Conservation (phyloP, 2,797 vertebrate genomes). For the Xyrichtys novacula region DNA sequence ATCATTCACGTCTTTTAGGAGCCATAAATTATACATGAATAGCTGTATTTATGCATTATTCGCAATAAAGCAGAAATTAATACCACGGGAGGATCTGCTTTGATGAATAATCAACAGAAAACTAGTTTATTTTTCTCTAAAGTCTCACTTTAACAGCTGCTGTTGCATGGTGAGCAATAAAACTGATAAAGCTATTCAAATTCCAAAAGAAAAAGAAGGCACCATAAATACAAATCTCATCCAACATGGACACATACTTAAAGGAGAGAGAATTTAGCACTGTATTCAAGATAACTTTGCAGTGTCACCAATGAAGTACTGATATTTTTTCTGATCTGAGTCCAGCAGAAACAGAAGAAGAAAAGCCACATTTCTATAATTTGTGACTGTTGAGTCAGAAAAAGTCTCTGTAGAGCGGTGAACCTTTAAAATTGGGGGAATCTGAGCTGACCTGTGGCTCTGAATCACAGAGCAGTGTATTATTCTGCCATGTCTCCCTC, state of each 20-base stretch:
- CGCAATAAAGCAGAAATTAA: slow-evolving; percentile 6
- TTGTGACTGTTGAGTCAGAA: neutral
- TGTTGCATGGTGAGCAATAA: neutral
- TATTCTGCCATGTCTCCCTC: neutral
- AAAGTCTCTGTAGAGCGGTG: slow-evolving; percentile 7
- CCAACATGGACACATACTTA: neutral
- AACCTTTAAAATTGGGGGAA: slow-evolving; percentile 15
- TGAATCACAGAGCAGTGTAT: neutral
- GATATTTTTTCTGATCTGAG: too few species aligned
- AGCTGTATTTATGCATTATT: slow-evolving; percentile 26
- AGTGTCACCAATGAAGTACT: too few species aligned
- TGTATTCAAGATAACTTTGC: too few species aligned
- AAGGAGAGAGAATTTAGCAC: too few species aligned
- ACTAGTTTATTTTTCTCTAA: neutral
- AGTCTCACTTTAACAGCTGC: neutral
- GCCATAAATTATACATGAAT: slow-evolving; percentile 59
- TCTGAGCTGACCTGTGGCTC: slow-evolving; percentile 12
- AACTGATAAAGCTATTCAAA: neutral
- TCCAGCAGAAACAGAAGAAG: neutral
- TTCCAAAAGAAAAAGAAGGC: too few species aligned
- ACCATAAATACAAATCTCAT: neutral
- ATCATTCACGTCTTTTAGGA: slow-evolving; percentile 56
- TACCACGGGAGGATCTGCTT: neutral
- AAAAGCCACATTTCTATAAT: neutral
- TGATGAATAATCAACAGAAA: neutral